Evolutionary conservation across 2,888 invertebrate genomes (phyloP), one percentile per base, ranked within the genome.

Genomic region (Frankliniella fusca): DNA sequence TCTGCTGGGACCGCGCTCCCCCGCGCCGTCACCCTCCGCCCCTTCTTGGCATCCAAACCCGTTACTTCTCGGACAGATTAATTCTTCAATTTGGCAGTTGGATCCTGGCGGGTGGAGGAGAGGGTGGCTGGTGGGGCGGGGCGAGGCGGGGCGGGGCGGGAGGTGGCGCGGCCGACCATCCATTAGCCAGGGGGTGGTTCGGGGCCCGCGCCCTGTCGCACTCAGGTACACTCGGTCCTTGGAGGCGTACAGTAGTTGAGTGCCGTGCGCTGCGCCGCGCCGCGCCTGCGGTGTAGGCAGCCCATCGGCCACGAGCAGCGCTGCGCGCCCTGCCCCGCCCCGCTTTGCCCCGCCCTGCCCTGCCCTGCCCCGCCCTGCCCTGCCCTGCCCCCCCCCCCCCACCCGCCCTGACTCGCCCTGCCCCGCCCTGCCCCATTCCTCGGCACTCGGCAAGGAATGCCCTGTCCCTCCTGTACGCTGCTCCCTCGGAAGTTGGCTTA

Each of bases 31-130:
- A 5, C 38, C 38, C 38, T 38, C 54, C 54, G 12, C 38, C 54
- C 54, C 54, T 20, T 54, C 54, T 76, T 76, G 70, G 70, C 70
- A 76, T 27, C 70, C 23, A 1, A 61, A 76, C 70, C 70, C 70
- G 0, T 76, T 76, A 76, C 70, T 76, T 27, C 27, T 1, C 11
- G 70, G 38, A 2, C 38, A 23, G 70, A 76, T 76, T 76, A 76
- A 76, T 76, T 76, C 70, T 76, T 27, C 70, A 76, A 76, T 76
- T 76, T 76, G 70, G 70, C 70, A 27, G 70, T 27, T 76, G 2
- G 54, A 20, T 54, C 54, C 54, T 15, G 54, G 54, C 54, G 54
- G 54, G 54, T 18, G 54, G 2, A n/a, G n/a, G n/a, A n/a, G n/a
- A n/a, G n/a, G 54, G 50, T 50, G 50, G 50, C 50, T 9, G 50